Evolutionary conservation across 1,140 invertebrate species (phyloP).

Genomic region (Drosophila punjabiensis): DNA sequence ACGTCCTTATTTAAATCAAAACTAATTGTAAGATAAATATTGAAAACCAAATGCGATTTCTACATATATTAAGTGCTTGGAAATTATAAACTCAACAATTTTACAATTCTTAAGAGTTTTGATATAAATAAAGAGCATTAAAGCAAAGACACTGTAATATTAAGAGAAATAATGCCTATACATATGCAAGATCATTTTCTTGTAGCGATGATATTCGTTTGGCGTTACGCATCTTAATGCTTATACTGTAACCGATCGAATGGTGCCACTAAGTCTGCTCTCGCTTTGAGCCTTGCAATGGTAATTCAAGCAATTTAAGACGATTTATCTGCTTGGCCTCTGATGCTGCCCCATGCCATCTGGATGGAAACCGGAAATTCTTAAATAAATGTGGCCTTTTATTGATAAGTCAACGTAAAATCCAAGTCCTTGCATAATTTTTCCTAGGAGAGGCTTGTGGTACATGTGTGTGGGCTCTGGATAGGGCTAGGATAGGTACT

Average conservation of each 20-base stretch:
- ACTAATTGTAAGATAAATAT: background rate
- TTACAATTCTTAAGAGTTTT: background rate
- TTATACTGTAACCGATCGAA: background rate
- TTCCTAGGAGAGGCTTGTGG: slow-evolving; percentile 8
- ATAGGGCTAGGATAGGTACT: background rate
- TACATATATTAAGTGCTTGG: background rate
- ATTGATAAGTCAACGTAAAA: slow-evolving; percentile 78
- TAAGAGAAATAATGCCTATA: background rate
- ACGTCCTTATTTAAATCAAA: background rate
- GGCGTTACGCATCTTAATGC: background rate
- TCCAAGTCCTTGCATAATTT: background rate
- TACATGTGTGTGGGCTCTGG: slow-evolving; percentile 29
- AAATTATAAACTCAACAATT: background rate
- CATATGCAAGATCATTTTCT: background rate
- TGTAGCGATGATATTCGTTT: background rate
- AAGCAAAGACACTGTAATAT: background rate
- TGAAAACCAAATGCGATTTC: background rate
- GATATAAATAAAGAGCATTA: too few species aligned
- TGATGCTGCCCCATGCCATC: slow-evolving; percentile 28
- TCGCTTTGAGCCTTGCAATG: background rate
- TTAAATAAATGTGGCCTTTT: slow-evolving; percentile 75
- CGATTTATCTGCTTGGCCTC: slow-evolving; percentile 11
- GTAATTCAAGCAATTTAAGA: slow-evolving; percentile 62
- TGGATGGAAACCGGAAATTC: slow-evolving; percentile 72
- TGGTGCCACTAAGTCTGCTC: background rate